Evolutionary conservation across 2,113 vertebrate genomes (phyloP).

Genomic region (Cyphomyrus discorhynchus): DNA sequence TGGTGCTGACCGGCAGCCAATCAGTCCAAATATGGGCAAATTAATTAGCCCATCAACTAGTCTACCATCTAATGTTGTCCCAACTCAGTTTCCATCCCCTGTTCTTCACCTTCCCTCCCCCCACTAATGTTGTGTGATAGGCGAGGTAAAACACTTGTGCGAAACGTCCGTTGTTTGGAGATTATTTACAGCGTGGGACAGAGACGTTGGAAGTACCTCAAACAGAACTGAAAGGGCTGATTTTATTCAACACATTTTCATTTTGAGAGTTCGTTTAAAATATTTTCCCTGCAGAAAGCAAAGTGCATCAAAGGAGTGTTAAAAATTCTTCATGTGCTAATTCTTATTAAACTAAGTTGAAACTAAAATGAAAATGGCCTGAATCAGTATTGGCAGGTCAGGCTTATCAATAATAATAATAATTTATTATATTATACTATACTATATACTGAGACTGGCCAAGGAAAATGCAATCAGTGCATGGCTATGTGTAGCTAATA

Average conservation of each 20-base stretch:
- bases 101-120: not conserved
- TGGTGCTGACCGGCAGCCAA: not conserved
- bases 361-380: not conserved
- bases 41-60: not conserved
- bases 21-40: not conserved
- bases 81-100: not conserved
- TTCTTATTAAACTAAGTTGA: not conserved
- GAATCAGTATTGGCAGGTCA: not conserved
- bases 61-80: not conserved
- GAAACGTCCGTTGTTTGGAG: not conserved
- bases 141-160: not conserved
- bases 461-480: not conserved
- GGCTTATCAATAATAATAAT: not conserved
- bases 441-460: not conserved
- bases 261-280: not conserved
- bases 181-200: not conserved
- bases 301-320: not conserved
- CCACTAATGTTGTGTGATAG: not conserved
- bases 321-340: not conserved
- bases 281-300: not conserved
- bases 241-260: not conserved
- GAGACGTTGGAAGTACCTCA: not conserved
- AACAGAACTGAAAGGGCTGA: not conserved
- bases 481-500: not conserved
- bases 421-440: not conserved